Conservation (phyloP, 2,888 invertebrate species). For the Allacma fusca region DNA sequence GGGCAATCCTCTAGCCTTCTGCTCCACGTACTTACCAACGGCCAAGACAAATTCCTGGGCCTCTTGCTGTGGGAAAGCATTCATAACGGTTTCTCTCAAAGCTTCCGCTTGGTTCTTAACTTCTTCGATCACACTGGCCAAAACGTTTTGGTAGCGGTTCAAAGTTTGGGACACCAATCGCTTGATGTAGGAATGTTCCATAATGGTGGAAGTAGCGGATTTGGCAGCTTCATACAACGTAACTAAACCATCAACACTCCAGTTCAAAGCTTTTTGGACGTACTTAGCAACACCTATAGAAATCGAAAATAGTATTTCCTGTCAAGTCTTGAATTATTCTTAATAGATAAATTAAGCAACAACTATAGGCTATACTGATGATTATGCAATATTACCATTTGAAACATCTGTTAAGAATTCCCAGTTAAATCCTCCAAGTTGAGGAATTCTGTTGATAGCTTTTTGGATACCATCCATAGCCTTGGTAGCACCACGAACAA, state of each 20-base stretch:
- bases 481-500: slow-evolving; percentile 65
- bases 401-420: slow-evolving; percentile 33
- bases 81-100: slow-evolving; percentile 60
- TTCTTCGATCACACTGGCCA: slow-evolving; percentile 65
- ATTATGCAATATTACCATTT: neutral
- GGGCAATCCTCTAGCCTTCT: slow-evolving; percentile 71
- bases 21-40: slow-evolving; percentile 73
- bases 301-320: neutral
- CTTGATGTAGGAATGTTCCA: slow-evolving; percentile 60
- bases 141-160: slow-evolving; percentile 69
- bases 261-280: slow-evolving; percentile 62
- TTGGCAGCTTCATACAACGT: slow-evolving; percentile 42
- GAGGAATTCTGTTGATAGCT: slow-evolving; percentile 39
- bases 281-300: slow-evolving; percentile 64
- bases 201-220: slow-evolving; percentile 33
- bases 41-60: slow-evolving; percentile 70
- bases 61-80: slow-evolving; percentile 65
- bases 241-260: slow-evolving; percentile 46
- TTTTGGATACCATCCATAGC: slow-evolving; percentile 42
- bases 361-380: no score
- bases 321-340: neutral
- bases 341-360: neutral
- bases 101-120: slow-evolving; percentile 66
- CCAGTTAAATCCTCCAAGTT: neutral
- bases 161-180: slow-evolving; percentile 66